Conservation (phyloP, 2,888 invertebrate genomes). For the Rhagonycha fulva region DNA sequence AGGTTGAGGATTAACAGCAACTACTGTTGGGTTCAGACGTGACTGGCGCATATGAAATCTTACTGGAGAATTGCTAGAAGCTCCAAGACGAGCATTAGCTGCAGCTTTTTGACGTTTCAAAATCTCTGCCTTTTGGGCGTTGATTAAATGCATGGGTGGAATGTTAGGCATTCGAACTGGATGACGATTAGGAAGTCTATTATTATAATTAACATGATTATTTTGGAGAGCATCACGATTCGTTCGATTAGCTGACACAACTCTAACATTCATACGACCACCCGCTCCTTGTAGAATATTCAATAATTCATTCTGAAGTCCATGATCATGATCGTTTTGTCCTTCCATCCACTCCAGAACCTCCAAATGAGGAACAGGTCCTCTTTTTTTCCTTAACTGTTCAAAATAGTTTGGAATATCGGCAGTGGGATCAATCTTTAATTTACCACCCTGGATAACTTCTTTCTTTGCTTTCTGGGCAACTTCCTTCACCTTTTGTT, state of each 20-base stretch:
- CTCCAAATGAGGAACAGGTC: background rate
- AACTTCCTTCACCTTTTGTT: background rate
- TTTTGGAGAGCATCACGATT: background rate
- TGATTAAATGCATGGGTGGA: background rate
- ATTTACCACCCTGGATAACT: background rate
- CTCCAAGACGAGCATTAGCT: background rate
- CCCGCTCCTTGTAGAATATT: background rate
- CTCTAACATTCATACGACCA: background rate
- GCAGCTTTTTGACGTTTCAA: background rate
- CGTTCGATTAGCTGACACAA: background rate
- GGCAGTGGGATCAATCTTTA: background rate
- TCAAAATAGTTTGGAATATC: background rate
- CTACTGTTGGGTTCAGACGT: background rate
- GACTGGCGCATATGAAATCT: background rate
- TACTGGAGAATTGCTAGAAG: background rate
- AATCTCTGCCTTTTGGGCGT: background rate
- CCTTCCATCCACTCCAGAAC: background rate
- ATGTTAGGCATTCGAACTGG: background rate
- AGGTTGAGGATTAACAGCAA: background rate
- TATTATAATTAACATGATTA: background rate
- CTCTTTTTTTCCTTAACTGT: background rate
- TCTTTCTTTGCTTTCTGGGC: background rate
- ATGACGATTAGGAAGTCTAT: background rate
- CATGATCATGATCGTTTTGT: background rate
- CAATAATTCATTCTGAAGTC: background rate